Evolutionary conservation across 2,888 invertebrate genomes (phyloP), one percentile per base, ranked within the genome.

Genomic region (Nymphalis urticae): DNA sequence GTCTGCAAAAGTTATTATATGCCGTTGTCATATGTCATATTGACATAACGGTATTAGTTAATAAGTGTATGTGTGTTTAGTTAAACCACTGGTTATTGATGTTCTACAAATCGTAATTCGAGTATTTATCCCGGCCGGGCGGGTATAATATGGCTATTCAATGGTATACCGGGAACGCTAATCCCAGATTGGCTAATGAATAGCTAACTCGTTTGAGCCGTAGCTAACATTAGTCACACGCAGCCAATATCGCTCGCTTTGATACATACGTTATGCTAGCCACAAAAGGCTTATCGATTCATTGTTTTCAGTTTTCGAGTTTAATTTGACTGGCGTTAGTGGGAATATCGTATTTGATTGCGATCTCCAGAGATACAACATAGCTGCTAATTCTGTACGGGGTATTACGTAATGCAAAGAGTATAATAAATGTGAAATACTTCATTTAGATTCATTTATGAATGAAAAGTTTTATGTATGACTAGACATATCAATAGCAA

Each of bases 141-240:
- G 42, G 13, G 10, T 42, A 42, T 42, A 42, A 42, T 42, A 42
- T 42, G 42, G 54, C 66, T 62, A 67, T 67, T 56, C 63, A 71
- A 72, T 68, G 72, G 74, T 70, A 66, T 75, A 68, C 64, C 62
- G 58, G 76, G 76, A 75, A 79, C 75, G 76, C 73, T 74, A 74
- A 75, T 75, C 75, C 69, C 72, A 72, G 78, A 80, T 80, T 81
- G 78, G 75, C 75, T 81, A 82, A 82, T 81, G 78, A 78, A 82
- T 79, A 72, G 75, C 70, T 73, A 74, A 66, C 68, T 72, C 71
- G 42, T 72, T 71, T 70, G 71, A 70, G 70, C 73, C 70, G 58
- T 72, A 68, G 69, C 72, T 69, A 68, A 62, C 65, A 76, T 76
- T 76, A 77, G 76, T 73, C 74, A 68, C 67, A 69, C 62, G 47